Percentiles rank a stretch among this genome's conserved stretches.
Conservation (phyloP, 2,888 invertebrate species). For the Drosophila subquinaria region DNA sequence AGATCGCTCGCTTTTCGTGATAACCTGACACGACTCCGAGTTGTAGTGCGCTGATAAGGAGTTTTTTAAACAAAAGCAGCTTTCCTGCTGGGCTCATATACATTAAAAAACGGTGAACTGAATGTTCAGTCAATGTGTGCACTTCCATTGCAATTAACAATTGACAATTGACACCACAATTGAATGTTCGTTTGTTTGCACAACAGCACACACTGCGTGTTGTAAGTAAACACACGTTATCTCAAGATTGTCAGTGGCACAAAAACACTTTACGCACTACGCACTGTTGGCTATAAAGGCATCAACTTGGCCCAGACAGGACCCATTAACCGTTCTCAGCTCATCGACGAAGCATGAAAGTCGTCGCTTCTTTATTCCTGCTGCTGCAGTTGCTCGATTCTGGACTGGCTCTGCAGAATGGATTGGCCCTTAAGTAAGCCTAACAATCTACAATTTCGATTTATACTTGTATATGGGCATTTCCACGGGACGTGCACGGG, state of each 20-base stretch:
- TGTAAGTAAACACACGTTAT: slow-evolving; percentile 56
- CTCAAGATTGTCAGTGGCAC: slow-evolving; percentile 32
- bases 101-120: slow-evolving; percentile 36
- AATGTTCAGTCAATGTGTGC: slow-evolving; percentile 53
- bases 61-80: slow-evolving; percentile 35
- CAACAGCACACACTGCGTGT: slow-evolving; percentile 20
- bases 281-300: slow-evolving; percentile 51
- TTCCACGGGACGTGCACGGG: too few relatives aligned
- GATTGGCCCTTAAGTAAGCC: slow-evolving; percentile 86
- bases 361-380: slow-evolving; percentile 26
- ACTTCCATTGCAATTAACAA: slow-evolving; percentile 65
- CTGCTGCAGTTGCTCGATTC: slow-evolving; percentile 42
- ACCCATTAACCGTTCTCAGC: slow-evolving; percentile 40
- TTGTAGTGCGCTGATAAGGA: slow-evolving; percentile 53
- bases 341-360: slow-evolving; percentile 35
- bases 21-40: slow-evolving; percentile 47
- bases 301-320: slow-evolving; percentile 19
- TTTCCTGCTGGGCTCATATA: slow-evolving; percentile 38
- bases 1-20: slow-evolving; percentile 37
- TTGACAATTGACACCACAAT: slow-evolving; percentile 36
- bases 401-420: slow-evolving; percentile 86
- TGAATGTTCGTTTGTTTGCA: slow-evolving; percentile 33
- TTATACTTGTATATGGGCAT: too few relatives aligned
- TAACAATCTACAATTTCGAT: background rate
- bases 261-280: slow-evolving; percentile 10